These are phyloP conservation scores for Xenopus petersii DNA, from an alignment of 2,797 vertebrate genomes.

Conservation along the genomic window DNA sequence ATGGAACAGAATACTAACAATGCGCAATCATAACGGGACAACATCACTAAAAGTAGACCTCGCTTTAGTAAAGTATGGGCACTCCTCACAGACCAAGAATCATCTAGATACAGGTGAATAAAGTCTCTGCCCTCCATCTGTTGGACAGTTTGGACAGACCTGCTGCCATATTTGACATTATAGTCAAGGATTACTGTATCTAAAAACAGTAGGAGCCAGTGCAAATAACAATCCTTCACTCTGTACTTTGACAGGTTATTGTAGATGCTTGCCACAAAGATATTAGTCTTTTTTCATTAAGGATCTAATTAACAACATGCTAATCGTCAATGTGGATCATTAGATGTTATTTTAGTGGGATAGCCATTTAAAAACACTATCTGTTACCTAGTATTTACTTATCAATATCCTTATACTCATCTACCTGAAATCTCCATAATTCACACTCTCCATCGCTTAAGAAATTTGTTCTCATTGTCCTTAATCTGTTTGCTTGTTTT, in stretches of 20 bases:
- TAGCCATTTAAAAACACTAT: constrained; percentile 1
- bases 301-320: constrained; percentile 6
- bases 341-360: not conserved
- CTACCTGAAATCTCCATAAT: constrained; percentile 7
- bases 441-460: constrained; percentile 2
- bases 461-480: constrained; percentile 20
- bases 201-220: no score
- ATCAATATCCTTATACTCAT: not conserved
- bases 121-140: no score
- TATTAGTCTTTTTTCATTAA: constrained; percentile 11
- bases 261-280: not conserved
- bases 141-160: no score
- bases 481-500: constrained; percentile 30
- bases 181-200: no score
- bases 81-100: no score
- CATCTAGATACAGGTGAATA: no score
- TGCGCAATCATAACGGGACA: no score
- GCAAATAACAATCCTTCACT: no score
- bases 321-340: constrained; percentile 6
- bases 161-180: no score
- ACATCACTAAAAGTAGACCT: no score
- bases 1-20: no score
- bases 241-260: not conserved
- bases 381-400: not conserved
- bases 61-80: no score